A percentile compares a stretch with the other conserved stretches of the same genome.
Conservation (phyloP, 1,140 invertebrate species). For the Drosophila burlai region DNA sequence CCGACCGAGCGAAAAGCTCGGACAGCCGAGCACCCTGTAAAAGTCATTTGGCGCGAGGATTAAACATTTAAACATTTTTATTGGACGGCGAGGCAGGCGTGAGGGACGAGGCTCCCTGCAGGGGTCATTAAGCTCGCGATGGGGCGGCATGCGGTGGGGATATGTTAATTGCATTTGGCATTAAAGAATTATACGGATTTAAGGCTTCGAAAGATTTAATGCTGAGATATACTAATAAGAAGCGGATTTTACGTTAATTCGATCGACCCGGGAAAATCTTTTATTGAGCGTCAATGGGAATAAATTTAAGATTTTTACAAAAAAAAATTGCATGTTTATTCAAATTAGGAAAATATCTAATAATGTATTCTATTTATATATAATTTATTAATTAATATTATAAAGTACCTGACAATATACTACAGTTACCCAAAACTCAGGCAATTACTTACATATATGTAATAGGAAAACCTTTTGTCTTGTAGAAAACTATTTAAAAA, state of each 20-base stretch:
- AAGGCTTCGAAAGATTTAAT: constrained; percentile 2
- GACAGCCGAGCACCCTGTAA: constrained; percentile 57
- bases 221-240: neutral
- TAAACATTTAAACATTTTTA: constrained; percentile 42
- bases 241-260: too few relatives aligned
- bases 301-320: too few relatives aligned
- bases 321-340: neutral
- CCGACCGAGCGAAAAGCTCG: neutral
- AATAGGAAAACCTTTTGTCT: too few relatives aligned
- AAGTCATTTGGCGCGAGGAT: constrained; percentile 21
- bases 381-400: too few relatives aligned
- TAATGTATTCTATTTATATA: neutral
- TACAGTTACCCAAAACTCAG: neutral
- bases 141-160: neutral
- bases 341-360: neutral
- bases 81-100: neutral
- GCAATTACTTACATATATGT: too few relatives aligned
- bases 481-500: too few relatives aligned
- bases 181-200: constrained; percentile 19
- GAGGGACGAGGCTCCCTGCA: constrained; percentile 1
- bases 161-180: constrained; percentile 35
- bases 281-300: neutral
- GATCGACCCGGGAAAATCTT: too few relatives aligned
- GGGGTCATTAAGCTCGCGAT: constrained; percentile 25
- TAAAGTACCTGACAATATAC: too few relatives aligned